Percentiles rank a stretch among this genome's conserved stretches.
Conservation (phyloP, 2,113 vertebrate genomes). For the Cyanoderma ruficeps region DNA sequence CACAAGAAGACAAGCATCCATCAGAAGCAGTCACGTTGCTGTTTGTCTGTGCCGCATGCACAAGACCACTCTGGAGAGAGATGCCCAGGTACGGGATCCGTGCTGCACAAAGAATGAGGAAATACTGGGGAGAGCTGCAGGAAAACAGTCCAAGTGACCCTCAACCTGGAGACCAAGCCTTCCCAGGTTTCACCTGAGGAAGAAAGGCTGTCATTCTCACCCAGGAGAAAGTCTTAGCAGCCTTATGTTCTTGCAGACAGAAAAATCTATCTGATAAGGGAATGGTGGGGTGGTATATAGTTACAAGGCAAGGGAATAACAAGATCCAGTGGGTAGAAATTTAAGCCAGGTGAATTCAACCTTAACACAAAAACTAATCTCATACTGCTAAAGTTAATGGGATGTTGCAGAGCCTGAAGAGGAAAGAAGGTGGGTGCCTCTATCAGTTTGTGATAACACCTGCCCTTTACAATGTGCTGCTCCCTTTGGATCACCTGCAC, state of each 20-base stretch:
- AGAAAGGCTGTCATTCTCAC: neutral
- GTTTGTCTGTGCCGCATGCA: rapidly evolving
- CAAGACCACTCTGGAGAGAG: neutral
- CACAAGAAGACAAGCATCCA: neutral
- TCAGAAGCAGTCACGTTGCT: rapidly evolving
- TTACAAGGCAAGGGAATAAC: neutral
- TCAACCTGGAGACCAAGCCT: neutral
- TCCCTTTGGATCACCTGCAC: neutral
- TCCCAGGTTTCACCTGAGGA: neutral
- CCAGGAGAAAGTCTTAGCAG: neutral
- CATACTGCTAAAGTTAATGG: neutral
- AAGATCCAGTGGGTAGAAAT: neutral
- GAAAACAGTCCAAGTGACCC: neutral
- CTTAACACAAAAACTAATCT: neutral
- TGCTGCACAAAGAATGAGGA: rapidly evolving
- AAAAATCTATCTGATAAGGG: neutral
- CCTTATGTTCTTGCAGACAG: neutral
- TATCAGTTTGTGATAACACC: neutral
- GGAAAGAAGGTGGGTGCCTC: neutral
- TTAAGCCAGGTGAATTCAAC: neutral
- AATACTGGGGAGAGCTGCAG: neutral
- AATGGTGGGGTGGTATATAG: neutral
- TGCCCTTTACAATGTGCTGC: neutral
- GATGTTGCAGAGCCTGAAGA: neutral
- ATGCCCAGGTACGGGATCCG: neutral